phyloP scores from a whole-genome alignment of 2,113 vertebrate genomes.

The Ia io region DNA sequence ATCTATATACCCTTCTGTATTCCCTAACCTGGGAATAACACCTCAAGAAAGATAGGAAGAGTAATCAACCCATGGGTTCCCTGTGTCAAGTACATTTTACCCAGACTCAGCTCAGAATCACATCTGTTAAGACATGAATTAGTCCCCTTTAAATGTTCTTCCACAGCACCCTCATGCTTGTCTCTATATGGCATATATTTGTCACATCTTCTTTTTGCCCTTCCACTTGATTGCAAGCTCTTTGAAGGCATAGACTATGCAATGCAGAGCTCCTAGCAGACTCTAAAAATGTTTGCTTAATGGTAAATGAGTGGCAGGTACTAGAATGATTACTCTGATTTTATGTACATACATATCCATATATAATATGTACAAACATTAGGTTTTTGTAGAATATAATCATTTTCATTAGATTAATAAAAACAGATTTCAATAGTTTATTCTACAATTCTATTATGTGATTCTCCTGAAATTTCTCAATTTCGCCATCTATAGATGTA shows the following conservation, averaged over 20 bases:
- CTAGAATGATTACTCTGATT: neutral
- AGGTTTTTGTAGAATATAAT: neutral
- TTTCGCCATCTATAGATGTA: neutral
- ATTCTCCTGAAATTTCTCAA: neutral
- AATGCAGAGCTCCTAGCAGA: neutral
- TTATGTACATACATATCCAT: neutral
- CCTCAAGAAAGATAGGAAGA: neutral
- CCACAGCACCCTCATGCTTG: neutral
- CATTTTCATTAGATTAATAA: neutral
- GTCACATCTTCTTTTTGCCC: no score
- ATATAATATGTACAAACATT: neutral
- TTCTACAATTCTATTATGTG: neutral
- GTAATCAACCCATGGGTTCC: neutral
- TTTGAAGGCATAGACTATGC: neutral
- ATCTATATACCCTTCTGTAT: neutral
- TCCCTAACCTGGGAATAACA: neutral
- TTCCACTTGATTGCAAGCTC: neutral
- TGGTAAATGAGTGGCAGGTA: neutral
- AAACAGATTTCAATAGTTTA: neutral
- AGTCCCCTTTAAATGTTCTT: neutral
- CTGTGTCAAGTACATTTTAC: neutral
- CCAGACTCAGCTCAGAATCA: neutral
- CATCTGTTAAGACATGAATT: neutral
- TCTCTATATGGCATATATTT: neutral
- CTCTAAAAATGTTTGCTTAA: neutral